Base-by-base conservation (phyloP, 2,113 vertebrate genomes). In the Gnathonemus longibarbis region DNA sequence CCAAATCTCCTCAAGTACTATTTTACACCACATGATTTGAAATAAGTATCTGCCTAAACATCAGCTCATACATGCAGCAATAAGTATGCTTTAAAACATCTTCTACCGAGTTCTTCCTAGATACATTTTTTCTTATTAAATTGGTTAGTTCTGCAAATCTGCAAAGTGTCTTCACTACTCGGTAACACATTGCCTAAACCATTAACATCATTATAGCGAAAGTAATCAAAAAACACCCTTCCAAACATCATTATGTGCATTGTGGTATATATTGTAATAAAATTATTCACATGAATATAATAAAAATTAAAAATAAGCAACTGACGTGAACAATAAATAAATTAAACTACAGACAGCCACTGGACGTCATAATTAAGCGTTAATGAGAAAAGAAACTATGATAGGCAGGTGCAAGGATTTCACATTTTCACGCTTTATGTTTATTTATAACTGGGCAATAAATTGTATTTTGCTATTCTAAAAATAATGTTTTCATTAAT, bases 31-130 rank as follows among this genome's bases (percentile, higher is more conserved):
- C 21, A 50, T 48, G 13, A 87, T 87, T 87, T 87, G 49, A 27
- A 87, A 87, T 35, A 87, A 87, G 27, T 53, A 87, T 87, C 85
- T 35, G 10, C n/a, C 27, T 31, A 87, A 53, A 87, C 19, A 87
- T 35, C 31, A 87, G 48, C 24, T 87, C 49, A 53, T 7, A 50
- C 21, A 10, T 50, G 84, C 27, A 53, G 85, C 48, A 17, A 31
- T n/a, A 35, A 49, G 84, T n/a, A 50, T 86, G 45, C 45, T 50
- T 86, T n/a, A 86, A 9, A 31, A 17, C 46, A 49, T 50, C n/a
- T 3, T 42, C 74, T 42, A 80, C 5, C 13, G 6, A 42, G 17
- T 42, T 80, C 35, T 42, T 80, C 13, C 31, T 19, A 80, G 17
- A 80, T 31, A 70, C 3, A 31, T 13, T 70, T 13, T 39, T 80